Percentiles rank a stretch among this genome's conserved stretches.
phyloP scores from a whole-genome alignment of 2,888 invertebrate species.

The Pedicia rivosa region DNA sequence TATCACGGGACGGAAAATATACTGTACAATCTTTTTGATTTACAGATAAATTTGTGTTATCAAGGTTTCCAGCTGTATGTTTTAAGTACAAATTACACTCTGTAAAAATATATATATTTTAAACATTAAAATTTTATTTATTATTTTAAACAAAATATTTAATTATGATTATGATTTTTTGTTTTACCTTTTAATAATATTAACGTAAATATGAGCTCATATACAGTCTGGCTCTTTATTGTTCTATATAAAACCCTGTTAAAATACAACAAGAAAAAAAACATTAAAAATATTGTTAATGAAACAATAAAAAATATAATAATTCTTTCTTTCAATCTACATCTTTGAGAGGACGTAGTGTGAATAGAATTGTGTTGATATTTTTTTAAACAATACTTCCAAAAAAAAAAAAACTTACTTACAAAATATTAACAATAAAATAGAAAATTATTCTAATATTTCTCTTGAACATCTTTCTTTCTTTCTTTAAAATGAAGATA shows the following conservation, averaged over 20 bases:
- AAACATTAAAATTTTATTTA: not conserved
- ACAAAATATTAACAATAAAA: too few species aligned
- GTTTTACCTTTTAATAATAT: constrained; percentile 5
- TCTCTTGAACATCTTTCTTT: too few species aligned
- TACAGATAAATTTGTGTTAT: constrained; percentile 20
- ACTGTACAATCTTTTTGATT: constrained; percentile 18
- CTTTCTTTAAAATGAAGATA: too few species aligned
- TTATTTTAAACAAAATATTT: not conserved
- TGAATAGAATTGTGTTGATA: too few species aligned
- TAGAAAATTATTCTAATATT: too few species aligned
- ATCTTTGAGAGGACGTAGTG: too few species aligned
- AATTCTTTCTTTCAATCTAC: too few species aligned
- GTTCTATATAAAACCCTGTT: constrained; percentile 8
- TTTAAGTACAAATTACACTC: constrained; percentile 22
- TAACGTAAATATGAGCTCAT: constrained; percentile 5
- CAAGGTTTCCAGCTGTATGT: constrained; percentile 18
- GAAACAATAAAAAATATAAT: too few species aligned
- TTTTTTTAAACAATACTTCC: too few species aligned
- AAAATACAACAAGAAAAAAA: constrained; percentile 4
- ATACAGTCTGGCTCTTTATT: constrained; percentile 4
- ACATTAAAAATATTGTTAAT: not conserved
- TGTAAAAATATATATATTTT: too few species aligned
- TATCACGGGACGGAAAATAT: constrained; percentile 18
- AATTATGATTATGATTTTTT: not conserved
- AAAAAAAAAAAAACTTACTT: too few species aligned